phyloP scores from a whole-genome alignment of 2,888 invertebrate genomes.

The Beris chalybata region DNA sequence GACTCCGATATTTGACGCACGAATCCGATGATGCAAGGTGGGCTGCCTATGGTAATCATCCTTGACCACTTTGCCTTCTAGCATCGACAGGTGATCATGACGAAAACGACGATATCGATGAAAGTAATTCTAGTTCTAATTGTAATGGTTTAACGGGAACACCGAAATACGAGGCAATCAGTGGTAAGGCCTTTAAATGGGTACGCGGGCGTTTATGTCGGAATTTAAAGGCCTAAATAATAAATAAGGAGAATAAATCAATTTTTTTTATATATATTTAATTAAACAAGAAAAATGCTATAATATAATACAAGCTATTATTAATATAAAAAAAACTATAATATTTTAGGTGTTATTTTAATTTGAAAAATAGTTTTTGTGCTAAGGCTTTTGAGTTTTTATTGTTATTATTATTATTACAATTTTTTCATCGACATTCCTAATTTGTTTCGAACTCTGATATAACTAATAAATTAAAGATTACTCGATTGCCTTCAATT shows the following conservation, averaged over 20 bases:
- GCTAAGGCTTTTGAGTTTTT: neutral
- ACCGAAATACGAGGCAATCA: slow-evolving; percentile 54
- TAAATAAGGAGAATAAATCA: neutral
- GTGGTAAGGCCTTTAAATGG: slow-evolving; percentile 56
- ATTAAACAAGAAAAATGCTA: slow-evolving; percentile 3
- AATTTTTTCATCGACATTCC: neutral
- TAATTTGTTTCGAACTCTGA: neutral
- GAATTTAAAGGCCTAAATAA: slow-evolving; percentile 44
- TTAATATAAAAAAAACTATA: neutral
- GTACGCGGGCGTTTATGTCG: slow-evolving; percentile 55
- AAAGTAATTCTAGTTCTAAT: slow-evolving; percentile 42
- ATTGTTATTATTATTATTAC: neutral
- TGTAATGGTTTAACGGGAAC: slow-evolving; percentile 50
- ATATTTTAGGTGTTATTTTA: slow-evolving; percentile 2
- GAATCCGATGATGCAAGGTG: slow-evolving; percentile 93
- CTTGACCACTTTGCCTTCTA: slow-evolving; percentile 56
- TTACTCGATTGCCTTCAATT: neutral
- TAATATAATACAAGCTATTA: neutral
- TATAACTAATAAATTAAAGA: neutral
- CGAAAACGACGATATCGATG: slow-evolving; percentile 39
- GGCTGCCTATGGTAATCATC: slow-evolving; percentile 58
- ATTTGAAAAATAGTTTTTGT: neutral
- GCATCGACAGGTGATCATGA: slow-evolving; percentile 47
- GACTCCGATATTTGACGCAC: slow-evolving; percentile 83
- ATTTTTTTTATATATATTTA: neutral